Conservation (phyloP, 2,113 vertebrate genomes). For the Pungitius pungitius region DNA sequence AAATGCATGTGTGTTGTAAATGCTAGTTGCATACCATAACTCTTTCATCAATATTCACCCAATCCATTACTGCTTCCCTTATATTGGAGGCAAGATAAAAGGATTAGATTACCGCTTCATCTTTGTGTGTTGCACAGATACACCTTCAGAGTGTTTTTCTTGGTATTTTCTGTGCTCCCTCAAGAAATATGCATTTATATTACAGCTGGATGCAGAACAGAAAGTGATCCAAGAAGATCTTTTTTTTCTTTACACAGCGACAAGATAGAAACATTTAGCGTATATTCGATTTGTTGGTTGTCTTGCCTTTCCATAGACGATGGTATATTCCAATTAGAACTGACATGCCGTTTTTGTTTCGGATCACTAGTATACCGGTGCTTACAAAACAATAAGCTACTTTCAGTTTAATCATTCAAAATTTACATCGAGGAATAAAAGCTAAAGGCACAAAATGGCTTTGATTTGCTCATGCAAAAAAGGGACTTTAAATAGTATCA, state of each 20-base stretch:
- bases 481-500: background rate
- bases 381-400: background rate
- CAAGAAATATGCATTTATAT: constrained; percentile 2
- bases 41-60: constrained; percentile 15
- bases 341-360: background rate
- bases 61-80: constrained; percentile 12
- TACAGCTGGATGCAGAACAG: constrained; percentile 7
- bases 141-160: constrained; percentile 20
- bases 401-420: background rate
- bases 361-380: background rate
- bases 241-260: background rate
- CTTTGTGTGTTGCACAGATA: constrained; percentile 27
- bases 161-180: background rate
- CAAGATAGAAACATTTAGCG: background rate
- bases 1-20: constrained; percentile 14
- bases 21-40: background rate
- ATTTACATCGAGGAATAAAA: background rate
- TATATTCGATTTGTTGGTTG: background rate
- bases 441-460: too few species aligned
- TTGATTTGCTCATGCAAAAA: background rate
- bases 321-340: background rate
- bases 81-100: constrained; percentile 23
- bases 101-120: constrained; percentile 23
- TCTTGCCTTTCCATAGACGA: background rate
- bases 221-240: background rate